Evolutionary conservation across 2,888 invertebrate genomes (phyloP).

Genomic region (Ormia ochracea): DNA sequence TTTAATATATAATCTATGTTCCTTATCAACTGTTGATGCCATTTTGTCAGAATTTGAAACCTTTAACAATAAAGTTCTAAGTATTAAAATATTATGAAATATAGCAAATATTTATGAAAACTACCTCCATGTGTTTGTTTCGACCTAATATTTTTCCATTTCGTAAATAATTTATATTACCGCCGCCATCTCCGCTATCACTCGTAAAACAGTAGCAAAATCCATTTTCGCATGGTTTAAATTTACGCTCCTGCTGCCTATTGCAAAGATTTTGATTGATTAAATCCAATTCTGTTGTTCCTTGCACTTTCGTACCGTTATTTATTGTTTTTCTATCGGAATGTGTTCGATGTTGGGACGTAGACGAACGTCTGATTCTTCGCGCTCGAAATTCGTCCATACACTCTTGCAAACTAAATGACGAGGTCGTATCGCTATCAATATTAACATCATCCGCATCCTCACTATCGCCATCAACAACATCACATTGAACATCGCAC

Average conservation of each 20-base stretch:
- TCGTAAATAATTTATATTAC: too few species aligned
- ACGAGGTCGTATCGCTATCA: slow-evolving; percentile 69
- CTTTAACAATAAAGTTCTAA: background rate
- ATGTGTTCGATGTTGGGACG: slow-evolving; percentile 67
- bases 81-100: too few species aligned
- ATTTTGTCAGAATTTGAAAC: background rate
- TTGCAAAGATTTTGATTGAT: slow-evolving; percentile 74
- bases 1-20: background rate
- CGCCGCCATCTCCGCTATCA: slow-evolving; percentile 72
- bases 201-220: slow-evolving; percentile 77
- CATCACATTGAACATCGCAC: background rate
- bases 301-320: background rate
- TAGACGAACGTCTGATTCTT: slow-evolving; percentile 69
- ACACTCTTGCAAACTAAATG: slow-evolving; percentile 74
- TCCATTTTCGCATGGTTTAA: slow-evolving; percentile 75
- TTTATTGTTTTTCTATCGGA: background rate
- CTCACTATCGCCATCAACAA: slow-evolving; percentile 9
- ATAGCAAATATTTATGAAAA: slow-evolving; percentile 60
- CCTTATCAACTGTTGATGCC: background rate
- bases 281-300: slow-evolving; percentile 68
- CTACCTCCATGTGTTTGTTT: too few species aligned
- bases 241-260: slow-evolving; percentile 72
- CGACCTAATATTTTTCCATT: too few species aligned
- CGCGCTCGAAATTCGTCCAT: slow-evolving; percentile 74
- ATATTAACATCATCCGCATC: slow-evolving; percentile 65